Conservation (phyloP, 2,888 invertebrate species). For the Shargacucullia verbasci region DNA sequence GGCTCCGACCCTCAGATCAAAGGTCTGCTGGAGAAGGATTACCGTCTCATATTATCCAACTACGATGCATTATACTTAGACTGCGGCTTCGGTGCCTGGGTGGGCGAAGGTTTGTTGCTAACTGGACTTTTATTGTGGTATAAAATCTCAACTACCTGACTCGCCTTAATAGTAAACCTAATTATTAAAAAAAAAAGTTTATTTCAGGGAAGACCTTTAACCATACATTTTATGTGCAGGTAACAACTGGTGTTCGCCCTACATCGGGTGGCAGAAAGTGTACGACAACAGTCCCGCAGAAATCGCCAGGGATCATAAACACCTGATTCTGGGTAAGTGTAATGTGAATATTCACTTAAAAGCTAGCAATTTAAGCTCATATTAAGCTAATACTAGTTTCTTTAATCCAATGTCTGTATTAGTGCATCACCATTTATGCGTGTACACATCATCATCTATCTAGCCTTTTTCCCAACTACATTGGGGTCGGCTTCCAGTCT, state of each 20-base stretch:
- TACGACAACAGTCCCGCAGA: constrained; percentile 93
- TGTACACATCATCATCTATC: too few species aligned
- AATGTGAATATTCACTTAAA: too few species aligned
- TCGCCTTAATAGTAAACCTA: too few species aligned
- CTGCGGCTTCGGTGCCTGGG: constrained; percentile 96
- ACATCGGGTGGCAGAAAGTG: constrained; percentile 96
- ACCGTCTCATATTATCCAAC: constrained; percentile 94
- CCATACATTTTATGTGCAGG: constrained; percentile 74
- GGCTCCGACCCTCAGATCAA: constrained; percentile 90
- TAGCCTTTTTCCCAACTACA: too few species aligned
- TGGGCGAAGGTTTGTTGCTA: constrained; percentile 87
- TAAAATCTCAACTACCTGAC: too few species aligned
- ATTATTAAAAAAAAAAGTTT: too few species aligned
- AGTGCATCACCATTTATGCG: too few species aligned
- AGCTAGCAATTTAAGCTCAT: too few species aligned
- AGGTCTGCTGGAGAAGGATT: constrained; percentile 92
- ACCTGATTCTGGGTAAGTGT: constrained; percentile 88
- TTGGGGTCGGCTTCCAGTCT: too few species aligned
- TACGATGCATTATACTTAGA: constrained; percentile 96
- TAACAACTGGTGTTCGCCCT: constrained; percentile 97
- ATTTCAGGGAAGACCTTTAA: not conserved
- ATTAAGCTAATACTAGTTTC: too few species aligned
- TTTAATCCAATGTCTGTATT: too few species aligned
- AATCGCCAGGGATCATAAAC: constrained; percentile 87
- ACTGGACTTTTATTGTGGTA: too few species aligned